Conservation (phyloP, 2,888 invertebrate genomes). For the Sphecodes monilicornis region DNA sequence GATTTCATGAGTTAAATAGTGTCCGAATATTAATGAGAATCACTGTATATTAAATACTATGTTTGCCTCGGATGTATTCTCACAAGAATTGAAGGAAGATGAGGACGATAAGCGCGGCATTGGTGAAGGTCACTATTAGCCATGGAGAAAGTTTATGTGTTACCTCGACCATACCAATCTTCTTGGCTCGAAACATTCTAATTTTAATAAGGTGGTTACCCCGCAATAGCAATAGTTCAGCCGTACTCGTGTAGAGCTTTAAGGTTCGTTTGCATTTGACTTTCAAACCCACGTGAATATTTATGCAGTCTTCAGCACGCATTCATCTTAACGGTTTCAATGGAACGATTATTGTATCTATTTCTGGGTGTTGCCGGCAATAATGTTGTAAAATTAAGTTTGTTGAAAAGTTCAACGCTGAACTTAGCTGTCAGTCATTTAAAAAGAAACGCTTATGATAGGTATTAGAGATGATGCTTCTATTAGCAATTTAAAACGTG, state of each 20-base stretch:
- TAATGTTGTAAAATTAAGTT: not conserved
- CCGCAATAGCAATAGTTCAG: not conserved
- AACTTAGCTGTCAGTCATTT: not conserved
- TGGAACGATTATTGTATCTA: not conserved
- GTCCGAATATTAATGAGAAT: not conserved
- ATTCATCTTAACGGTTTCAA: not conserved
- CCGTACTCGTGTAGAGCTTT: conserved; percentile 1
- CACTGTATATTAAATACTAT: not conserved
- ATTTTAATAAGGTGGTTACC: conserved; percentile 15
- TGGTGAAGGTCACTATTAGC: conserved; percentile 26
- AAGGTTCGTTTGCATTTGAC: conserved; percentile 64
- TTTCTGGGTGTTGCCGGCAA: not conserved
- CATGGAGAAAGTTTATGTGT: conserved; percentile 29
- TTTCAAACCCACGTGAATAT: conserved; percentile 54
- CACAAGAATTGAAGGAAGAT: not conserved
- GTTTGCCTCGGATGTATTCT: not conserved
- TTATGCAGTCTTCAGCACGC: not conserved
- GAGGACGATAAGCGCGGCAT: not conserved
- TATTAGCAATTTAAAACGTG: not conserved
- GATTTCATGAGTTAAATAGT: not conserved
- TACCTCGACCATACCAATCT: not conserved
- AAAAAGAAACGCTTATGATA: not conserved
- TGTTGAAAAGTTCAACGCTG: not conserved
- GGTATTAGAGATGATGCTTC: not conserved
- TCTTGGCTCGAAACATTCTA: not conserved